These are phyloP conservation scores for Sorex fumeus DNA, from an alignment of 2,113 vertebrate species.

Conservation along the genomic window DNA sequence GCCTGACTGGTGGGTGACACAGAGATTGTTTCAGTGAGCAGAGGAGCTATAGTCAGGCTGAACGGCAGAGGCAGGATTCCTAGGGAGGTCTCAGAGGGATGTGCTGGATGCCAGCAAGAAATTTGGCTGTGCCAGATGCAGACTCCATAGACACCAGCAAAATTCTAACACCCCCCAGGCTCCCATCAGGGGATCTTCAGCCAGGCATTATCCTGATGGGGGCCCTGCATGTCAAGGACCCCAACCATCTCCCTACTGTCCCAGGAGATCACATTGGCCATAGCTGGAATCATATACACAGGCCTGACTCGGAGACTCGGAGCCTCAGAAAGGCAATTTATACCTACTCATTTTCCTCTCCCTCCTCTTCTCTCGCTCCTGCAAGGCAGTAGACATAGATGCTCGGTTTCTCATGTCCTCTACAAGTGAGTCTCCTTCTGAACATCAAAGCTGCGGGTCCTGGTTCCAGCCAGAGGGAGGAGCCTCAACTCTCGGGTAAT, in stretches of 20 bases:
- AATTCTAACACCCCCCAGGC: not conserved
- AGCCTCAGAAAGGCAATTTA: not conserved
- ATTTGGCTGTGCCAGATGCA: not conserved
- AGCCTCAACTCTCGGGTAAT: not conserved
- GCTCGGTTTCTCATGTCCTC: not conserved
- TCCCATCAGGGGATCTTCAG: not conserved
- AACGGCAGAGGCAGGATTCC: not conserved
- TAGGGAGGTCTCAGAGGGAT: not conserved
- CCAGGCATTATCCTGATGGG: no score
- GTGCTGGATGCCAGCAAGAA: not conserved
- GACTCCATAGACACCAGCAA: not conserved
- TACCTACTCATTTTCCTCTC: not conserved
- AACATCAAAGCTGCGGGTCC: not conserved
- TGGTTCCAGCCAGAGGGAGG: not conserved
- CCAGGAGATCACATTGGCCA: not conserved
- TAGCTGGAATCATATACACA: not conserved
- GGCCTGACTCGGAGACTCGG: no score
- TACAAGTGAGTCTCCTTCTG: not conserved
- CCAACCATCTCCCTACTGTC: rapidly evolving
- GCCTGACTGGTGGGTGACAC: not conserved
- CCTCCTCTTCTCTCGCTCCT: not conserved
- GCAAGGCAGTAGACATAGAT: not conserved
- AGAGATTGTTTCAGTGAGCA: not conserved
- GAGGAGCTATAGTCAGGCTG: not conserved
- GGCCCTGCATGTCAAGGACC: not conserved